Conservation (phyloP, 2,113 vertebrate genomes). For the Brienomyrus longianalis region DNA sequence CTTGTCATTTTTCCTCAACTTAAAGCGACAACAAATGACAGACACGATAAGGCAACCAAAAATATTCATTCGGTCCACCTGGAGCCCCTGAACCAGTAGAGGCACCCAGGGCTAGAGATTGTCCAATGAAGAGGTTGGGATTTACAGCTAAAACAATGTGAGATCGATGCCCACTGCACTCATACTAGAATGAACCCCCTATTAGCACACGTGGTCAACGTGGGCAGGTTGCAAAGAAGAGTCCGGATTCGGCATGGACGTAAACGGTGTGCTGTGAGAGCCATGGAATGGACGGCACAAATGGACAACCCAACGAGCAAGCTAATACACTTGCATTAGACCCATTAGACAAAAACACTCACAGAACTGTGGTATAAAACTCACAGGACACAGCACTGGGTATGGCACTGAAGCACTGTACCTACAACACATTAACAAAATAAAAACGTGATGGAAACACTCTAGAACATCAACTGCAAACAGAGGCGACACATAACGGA, state of each 20-base stretch:
- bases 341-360: not conserved
- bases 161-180: not conserved
- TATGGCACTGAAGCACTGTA: conserved; percentile 17
- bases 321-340: not conserved
- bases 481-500: not conserved
- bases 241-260: not conserved
- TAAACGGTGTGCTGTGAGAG: not conserved
- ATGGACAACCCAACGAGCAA: not conserved
- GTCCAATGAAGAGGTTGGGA: not conserved
- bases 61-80: conserved; percentile 16
- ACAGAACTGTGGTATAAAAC: not conserved
- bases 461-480: not conserved
- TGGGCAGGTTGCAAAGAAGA: not conserved
- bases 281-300: not conserved
- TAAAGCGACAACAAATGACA: conserved; percentile 24
- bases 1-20: conserved; percentile 25
- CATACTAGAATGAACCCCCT: not conserved
- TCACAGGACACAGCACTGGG: conserved; percentile 11
- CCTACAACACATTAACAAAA: not conserved
- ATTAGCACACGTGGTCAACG: not conserved
- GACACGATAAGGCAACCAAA: conserved; percentile 38
- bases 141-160: not conserved
- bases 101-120: not conserved
- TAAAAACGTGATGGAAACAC: not conserved
- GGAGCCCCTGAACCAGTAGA: conserved; percentile 20